phyloP scores from a whole-genome alignment of 2,113 vertebrate species.

The Sporophila hypoxantha region DNA sequence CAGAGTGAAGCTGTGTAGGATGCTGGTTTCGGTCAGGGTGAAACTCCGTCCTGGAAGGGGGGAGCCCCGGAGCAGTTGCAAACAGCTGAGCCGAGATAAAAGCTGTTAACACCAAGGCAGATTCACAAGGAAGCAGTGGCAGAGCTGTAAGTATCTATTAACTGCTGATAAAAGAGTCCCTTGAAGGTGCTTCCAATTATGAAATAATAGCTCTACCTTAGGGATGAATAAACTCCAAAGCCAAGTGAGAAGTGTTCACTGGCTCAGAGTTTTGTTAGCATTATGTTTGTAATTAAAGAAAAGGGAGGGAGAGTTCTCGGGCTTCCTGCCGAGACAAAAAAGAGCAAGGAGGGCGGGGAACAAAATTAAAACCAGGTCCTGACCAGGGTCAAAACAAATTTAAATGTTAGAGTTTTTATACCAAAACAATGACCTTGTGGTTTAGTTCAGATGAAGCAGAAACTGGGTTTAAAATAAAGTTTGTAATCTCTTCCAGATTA shows the following conservation, averaged over 20 bases:
- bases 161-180: not conserved
- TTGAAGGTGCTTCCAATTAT: conserved; percentile 31
- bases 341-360: not conserved
- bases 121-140: not conserved
- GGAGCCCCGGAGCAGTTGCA: not conserved
- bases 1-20: not conserved
- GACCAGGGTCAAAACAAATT: conserved; percentile 7
- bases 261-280: not conserved
- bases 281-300: not conserved
- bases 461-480: not conserved
- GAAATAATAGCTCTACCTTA: conserved; percentile 8
- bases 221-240: conserved; percentile 44
- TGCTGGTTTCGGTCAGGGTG: conserved; percentile 15
- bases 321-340: not conserved
- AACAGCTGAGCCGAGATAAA: conserved; percentile 29
- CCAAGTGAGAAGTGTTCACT: not conserved
- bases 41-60: conserved; percentile 12
- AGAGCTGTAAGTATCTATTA: not conserved
- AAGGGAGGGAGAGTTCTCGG: not conserved
- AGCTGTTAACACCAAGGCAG: not conserved
- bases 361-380: not conserved
- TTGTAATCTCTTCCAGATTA: not conserved
- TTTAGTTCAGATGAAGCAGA: conserved; percentile 19
- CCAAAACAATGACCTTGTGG: not conserved
- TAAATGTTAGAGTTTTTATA: not conserved